These are phyloP conservation scores for Palythoa grandiflora DNA, from an alignment of 92 coral and sea anemone species.

Conservation along the genomic window DNA sequence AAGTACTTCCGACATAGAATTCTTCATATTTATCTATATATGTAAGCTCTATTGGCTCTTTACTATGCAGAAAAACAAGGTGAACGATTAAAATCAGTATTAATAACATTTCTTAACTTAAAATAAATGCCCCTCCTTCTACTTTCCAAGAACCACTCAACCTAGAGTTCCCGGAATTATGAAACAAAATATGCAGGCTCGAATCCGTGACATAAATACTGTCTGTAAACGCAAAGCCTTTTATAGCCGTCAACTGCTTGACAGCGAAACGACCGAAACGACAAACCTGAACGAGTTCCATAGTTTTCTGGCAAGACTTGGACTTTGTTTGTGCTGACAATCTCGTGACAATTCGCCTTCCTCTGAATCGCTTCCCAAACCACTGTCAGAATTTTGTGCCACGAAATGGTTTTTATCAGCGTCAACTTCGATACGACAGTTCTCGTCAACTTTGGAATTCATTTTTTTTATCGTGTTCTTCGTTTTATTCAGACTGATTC, in stretches of 20 bases:
- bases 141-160: not conserved
- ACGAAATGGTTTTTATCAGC: not conserved
- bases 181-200: conserved; percentile 3
- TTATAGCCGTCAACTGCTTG: not conserved
- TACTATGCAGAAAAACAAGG: not conserved
- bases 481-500: not conserved
- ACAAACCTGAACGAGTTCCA: conserved; percentile 45
- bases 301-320: conserved; percentile 23
- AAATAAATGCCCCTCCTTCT: not conserved
- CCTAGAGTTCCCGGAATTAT: not conserved
- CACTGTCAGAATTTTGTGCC: conserved; percentile 12
- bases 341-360: conserved; percentile 23
- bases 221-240: not conserved
- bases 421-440: not conserved
- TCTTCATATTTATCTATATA: not conserved
- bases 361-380: conserved; percentile 39
- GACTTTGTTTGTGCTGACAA: conserved; percentile 16
- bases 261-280: not conserved
- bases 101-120: not conserved
- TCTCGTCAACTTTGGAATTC: not conserved
- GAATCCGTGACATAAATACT: not conserved
- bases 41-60: not conserved
- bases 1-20: not conserved
- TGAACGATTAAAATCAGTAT: not conserved
- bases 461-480: not conserved